Evolutionary conservation across 2,888 invertebrate genomes (phyloP).

Genomic region (Hyles lineata): DNA sequence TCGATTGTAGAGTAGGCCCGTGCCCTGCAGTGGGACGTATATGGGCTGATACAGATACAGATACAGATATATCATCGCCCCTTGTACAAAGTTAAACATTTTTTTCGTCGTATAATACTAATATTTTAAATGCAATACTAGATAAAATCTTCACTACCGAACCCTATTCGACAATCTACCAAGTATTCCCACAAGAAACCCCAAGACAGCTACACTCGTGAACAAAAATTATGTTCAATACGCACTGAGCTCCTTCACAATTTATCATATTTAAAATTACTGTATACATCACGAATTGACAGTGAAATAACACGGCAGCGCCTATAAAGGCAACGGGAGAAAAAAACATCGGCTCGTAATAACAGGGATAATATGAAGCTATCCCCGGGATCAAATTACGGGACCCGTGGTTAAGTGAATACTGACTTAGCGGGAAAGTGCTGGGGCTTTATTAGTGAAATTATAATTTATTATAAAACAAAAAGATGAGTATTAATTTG

Average conservation of each 20-base stretch:
- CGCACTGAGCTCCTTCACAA: neutral
- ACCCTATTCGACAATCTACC: too few relatives aligned
- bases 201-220: neutral
- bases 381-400: conserved; percentile 8
- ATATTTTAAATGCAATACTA: too few relatives aligned
- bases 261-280: conserved; percentile 23
- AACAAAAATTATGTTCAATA: conserved; percentile 15
- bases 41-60: too few relatives aligned
- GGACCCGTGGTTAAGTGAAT: conserved; percentile 13
- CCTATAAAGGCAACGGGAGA: conserved; percentile 11
- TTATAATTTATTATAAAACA: neutral
- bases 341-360: conserved; percentile 13
- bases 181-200: neutral
- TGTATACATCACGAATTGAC: conserved; percentile 25
- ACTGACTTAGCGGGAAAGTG: neutral
- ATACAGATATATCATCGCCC: too few relatives aligned
- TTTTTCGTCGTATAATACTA: too few relatives aligned
- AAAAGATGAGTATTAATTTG: too few relatives aligned
- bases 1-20: too few relatives aligned
- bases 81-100: too few relatives aligned
- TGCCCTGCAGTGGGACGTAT: too few relatives aligned
- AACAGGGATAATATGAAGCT: conserved; percentile 25
- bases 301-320: conserved; percentile 15
- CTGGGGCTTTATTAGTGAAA: neutral
- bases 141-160: too few relatives aligned